Evolutionary conservation across 2,113 vertebrate genomes (phyloP).

Genomic region (Clarias batrachus): DNA sequence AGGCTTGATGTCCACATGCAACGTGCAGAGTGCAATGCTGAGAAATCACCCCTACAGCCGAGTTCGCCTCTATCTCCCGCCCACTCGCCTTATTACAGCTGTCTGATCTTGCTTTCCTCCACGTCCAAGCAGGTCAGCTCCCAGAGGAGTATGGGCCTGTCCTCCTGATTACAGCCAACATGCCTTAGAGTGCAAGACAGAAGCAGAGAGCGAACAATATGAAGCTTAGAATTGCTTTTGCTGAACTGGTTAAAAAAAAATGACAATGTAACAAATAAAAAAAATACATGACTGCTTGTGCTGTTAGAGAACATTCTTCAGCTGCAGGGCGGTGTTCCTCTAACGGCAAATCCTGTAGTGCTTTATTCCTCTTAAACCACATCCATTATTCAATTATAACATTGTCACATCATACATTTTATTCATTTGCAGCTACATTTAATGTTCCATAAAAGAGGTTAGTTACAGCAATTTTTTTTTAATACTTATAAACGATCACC

Average conservation of each 20-base stretch:
- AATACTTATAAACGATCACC: not conserved
- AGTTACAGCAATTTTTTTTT: not conserved
- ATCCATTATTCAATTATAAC: not conserved
- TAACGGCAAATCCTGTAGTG: not conserved
- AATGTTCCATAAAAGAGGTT: not conserved
- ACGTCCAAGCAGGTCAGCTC: slow-evolving; percentile 60
- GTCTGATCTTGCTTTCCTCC: slow-evolving; percentile 52
- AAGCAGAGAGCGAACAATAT: slow-evolving; percentile 7
- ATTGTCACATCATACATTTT: not conserved
- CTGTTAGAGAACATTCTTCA: not conserved
- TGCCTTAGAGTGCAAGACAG: slow-evolving; percentile 58
- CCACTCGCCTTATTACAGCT: slow-evolving; percentile 36
- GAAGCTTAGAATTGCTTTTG: not conserved
- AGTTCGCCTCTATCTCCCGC: slow-evolving; percentile 24
- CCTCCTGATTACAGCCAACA: slow-evolving; percentile 63
- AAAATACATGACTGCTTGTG: not conserved
- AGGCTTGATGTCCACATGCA: slow-evolving; percentile 1
- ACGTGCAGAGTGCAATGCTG: not conserved
- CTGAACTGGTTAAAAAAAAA: not conserved
- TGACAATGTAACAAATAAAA: not conserved
- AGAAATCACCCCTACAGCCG: slow-evolving; percentile 14
- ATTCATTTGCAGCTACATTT: not conserved
- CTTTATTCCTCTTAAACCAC: not conserved
- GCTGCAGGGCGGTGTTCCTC: not conserved
- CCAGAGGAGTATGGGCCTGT: slow-evolving; percentile 54